A percentile compares a stretch with the other conserved stretches of the same genome.
Evolutionary conservation across 2,888 invertebrate genomes (phyloP).

Genomic region (Eumerus sabulonum): DNA sequence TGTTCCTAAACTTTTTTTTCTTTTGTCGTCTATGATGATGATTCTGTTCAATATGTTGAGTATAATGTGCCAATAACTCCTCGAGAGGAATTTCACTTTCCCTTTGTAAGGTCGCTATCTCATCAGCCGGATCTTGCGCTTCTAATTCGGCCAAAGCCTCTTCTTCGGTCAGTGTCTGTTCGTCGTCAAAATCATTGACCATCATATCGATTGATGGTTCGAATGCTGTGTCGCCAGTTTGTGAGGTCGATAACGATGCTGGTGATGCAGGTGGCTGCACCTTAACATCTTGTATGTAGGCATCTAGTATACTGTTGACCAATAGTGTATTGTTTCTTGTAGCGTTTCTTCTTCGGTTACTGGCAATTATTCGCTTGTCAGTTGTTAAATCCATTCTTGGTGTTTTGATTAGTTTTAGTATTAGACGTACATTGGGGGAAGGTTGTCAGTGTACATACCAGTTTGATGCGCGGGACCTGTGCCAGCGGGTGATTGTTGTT

Average conservation of each 20-base stretch:
- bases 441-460: no score
- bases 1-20: slow-evolving; percentile 53
- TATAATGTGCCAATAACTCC: slow-evolving; percentile 93
- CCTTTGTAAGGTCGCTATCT: slow-evolving; percentile 91
- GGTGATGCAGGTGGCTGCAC: slow-evolving; percentile 72
- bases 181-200: slow-evolving; percentile 98
- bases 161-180: slow-evolving; percentile 97
- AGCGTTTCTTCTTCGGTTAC: slow-evolving; percentile 17
- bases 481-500: no score
- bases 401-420: no score
- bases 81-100: slow-evolving; percentile 98
- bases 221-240: slow-evolving; percentile 82
- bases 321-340: background rate
- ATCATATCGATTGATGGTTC: slow-evolving; percentile 97
- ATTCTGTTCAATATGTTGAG: slow-evolving; percentile 77
- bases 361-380: slow-evolving; percentile 17
- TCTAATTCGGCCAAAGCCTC: slow-evolving; percentile 95
- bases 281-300: slow-evolving; percentile 28
- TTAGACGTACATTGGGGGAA: no score
- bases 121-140: slow-evolving; percentile 90
- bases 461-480: no score
- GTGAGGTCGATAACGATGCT: slow-evolving; percentile 73
- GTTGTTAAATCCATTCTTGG: background rate
- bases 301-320: slow-evolving; percentile 22
- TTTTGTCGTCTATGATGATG: slow-evolving; percentile 53